phyloP scores from a whole-genome alignment of 1,140 invertebrate genomes.

The Laupala kohalensis region DNA sequence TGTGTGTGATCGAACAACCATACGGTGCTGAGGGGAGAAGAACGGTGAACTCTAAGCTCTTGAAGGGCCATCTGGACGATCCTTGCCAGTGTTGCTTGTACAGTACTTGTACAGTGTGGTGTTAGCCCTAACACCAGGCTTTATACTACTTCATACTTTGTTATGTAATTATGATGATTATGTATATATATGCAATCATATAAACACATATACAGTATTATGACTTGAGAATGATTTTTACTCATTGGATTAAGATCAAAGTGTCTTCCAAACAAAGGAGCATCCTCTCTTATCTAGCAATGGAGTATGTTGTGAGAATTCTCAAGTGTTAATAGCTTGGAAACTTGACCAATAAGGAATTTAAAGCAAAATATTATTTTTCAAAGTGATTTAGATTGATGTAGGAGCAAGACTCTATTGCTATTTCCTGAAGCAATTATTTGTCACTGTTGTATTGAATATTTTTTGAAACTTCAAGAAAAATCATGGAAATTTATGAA shows the following conservation, averaged over 20 bases:
- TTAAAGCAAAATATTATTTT: background rate
- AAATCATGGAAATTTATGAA: background rate
- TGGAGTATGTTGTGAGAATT: background rate
- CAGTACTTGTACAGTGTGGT: background rate
- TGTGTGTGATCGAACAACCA: background rate
- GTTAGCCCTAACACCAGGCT: background rate
- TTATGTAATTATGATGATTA: slow-evolving; percentile 11
- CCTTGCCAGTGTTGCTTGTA: background rate
- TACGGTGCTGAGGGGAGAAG: background rate
- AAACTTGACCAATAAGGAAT: background rate
- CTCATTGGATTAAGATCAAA: slow-evolving; percentile 26
- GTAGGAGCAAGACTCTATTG: background rate
- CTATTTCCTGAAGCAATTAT: background rate
- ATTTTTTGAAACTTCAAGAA: background rate
- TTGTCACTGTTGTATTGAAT: background rate
- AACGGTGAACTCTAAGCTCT: background rate
- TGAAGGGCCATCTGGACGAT: background rate
- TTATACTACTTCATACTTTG: background rate
- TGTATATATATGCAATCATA: slow-evolving; percentile 7
- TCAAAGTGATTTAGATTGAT: background rate
- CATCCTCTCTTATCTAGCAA: background rate
- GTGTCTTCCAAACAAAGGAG: slow-evolving; percentile 27
- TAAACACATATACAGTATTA: slow-evolving; percentile 18
- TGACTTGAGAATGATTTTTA: slow-evolving; percentile 26
- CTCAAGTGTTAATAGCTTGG: background rate